Evolutionary conservation across 2,888 invertebrate genomes (phyloP).

Genomic region (Hyles lineata): DNA sequence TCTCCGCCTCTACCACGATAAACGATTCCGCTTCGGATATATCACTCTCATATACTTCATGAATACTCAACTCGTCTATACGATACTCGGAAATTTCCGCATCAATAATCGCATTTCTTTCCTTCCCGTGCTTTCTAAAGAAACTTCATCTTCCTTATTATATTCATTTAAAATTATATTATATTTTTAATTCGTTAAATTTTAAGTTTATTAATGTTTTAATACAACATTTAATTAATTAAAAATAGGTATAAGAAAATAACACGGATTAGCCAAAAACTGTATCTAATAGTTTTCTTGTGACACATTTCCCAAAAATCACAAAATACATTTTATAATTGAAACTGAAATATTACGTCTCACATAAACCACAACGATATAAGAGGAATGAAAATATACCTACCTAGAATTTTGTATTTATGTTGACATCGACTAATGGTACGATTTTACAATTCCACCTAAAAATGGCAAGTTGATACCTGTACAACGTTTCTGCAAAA

Average conservation of each 20-base stretch:
- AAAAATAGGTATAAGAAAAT: no score
- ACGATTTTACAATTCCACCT: background rate
- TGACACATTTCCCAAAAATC: no score
- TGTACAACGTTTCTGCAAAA: background rate
- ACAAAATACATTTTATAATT: no score
- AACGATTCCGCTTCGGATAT: conserved; percentile 1
- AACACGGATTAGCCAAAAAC: no score
- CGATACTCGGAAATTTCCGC: conserved; percentile 1
- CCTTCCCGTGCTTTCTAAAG: background rate
- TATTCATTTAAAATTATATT: background rate
- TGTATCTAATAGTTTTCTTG: no score
- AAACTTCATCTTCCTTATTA: background rate
- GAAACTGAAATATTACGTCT: no score
- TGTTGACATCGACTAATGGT: background rate
- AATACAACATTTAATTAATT: no score
- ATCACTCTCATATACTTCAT: background rate
- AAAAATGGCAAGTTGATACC: background rate
- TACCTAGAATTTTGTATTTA: background rate
- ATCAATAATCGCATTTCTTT: background rate
- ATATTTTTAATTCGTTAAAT: no score
- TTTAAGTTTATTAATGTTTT: no score
- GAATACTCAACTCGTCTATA: background rate
- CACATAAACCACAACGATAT: no score
- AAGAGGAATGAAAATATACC: no score
- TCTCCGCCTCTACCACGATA: conserved; percentile 24